Percentiles rank a stretch among this genome's conserved stretches.
Evolutionary conservation across 2,113 vertebrate species (phyloP).

Genomic region (Corydoras maculifer): DNA sequence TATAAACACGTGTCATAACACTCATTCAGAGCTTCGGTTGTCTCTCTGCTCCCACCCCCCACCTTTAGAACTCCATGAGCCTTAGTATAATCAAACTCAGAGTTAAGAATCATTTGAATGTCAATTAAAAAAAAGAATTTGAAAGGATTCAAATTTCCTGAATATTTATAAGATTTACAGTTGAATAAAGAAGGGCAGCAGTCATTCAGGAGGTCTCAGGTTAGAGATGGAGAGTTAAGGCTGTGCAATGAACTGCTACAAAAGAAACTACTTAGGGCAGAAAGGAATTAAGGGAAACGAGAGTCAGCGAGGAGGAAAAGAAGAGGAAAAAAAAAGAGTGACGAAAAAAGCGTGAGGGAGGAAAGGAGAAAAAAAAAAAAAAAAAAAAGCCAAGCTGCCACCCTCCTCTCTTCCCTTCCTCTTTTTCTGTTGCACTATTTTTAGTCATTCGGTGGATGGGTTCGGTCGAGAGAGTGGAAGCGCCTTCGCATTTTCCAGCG

Average conservation of each 20-base stretch:
- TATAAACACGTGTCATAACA: slow-evolving; percentile 57
- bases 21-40: slow-evolving; percentile 47
- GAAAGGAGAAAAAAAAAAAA: slow-evolving; percentile 16
- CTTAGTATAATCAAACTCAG: too few species aligned
- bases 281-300: slow-evolving; percentile 19
- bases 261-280: background rate
- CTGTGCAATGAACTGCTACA: background rate
- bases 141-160: background rate
- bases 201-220: background rate
- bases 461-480: slow-evolving; percentile 50
- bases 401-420: slow-evolving; percentile 24
- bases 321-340: background rate
- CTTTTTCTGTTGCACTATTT: slow-evolving; percentile 56
- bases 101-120: background rate
- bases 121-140: background rate
- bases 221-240: background rate
- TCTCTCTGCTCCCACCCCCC: background rate
- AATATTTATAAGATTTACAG: too few species aligned
- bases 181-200: background rate
- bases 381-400: slow-evolving; percentile 8
- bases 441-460: slow-evolving; percentile 63
- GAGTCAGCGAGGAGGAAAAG: background rate
- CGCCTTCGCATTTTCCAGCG: slow-evolving; percentile 67
- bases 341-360: background rate
- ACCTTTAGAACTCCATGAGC: too few species aligned